These are phyloP conservation scores for Hypotaenidia philippensis DNA, from an alignment of 2,797 vertebrate genomes.

Conservation along the genomic window DNA sequence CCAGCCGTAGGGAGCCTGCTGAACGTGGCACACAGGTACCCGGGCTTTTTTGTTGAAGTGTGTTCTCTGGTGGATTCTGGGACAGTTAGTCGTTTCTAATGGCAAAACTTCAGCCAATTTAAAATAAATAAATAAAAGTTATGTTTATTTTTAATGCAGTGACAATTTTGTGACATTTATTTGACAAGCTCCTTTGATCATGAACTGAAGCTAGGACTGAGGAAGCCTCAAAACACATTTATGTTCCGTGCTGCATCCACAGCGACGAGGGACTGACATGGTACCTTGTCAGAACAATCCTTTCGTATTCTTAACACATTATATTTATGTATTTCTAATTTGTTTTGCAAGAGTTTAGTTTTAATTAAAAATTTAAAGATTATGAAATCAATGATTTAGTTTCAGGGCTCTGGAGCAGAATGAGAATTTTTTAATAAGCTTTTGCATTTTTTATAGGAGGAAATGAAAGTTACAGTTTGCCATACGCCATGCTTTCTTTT, in stretches of 20 bases:
- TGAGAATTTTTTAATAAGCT: conserved; percentile 42
- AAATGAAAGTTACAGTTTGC: conserved; percentile 45
- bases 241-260: not conserved
- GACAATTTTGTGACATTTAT: conserved; percentile 16
- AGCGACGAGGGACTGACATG: not conserved
- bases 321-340: conserved; percentile 69
- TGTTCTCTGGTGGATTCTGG: not conserved
- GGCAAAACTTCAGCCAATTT: not conserved
- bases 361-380: conserved; percentile 74
- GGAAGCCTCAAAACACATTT: conserved; percentile 33
- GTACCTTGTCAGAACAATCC: conserved; percentile 48
- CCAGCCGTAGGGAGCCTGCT: rapidly evolving
- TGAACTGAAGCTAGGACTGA: conserved; percentile 13
- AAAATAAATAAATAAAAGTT: not conserved
- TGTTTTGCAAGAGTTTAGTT: conserved; percentile 62
- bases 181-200: conserved; percentile 57
- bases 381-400: conserved; percentile 60
- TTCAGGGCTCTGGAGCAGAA: conserved; percentile 46
- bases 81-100: not conserved
- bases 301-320: conserved; percentile 49
- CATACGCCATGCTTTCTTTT: not conserved
- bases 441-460: conserved; percentile 59
- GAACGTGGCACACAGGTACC: not conserved
- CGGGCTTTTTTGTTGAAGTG: not conserved
- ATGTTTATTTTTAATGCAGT: not conserved